These are phyloP conservation scores for Thecocarcelia acutangulata DNA, from an alignment of 2,888 invertebrate species.

Conservation along the genomic window DNA sequence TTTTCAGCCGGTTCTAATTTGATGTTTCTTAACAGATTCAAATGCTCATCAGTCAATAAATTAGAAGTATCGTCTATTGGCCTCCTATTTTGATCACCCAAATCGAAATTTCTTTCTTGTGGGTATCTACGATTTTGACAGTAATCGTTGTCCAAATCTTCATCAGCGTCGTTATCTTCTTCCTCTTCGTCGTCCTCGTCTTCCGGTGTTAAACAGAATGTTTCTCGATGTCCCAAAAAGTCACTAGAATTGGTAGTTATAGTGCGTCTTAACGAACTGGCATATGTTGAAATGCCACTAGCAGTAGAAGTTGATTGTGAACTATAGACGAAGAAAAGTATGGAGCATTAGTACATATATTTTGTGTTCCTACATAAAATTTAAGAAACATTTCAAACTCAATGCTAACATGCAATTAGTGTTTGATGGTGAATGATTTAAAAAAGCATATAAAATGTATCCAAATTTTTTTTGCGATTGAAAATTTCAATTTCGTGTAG, in stretches of 20 bases:
- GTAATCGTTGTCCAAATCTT: conserved; percentile 40
- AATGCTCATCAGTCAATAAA: conserved; percentile 58
- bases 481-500: not conserved
- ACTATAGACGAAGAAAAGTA: conserved; percentile 69
- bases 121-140: conserved; percentile 20
- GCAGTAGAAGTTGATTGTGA: conserved; percentile 81
- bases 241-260: conserved; percentile 81
- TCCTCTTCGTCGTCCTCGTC: conserved; percentile 73
- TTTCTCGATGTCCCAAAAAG: conserved; percentile 81
- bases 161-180: conserved; percentile 60
- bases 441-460: conserved; percentile 41
- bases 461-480: conserved; percentile 21
- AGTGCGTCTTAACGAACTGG: conserved; percentile 80
- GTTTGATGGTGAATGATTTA: conserved; percentile 50
- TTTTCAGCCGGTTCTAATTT: conserved; percentile 57
- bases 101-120: conserved; percentile 45
- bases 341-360: not conserved
- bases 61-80: conserved; percentile 25
- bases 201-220: conserved; percentile 80
- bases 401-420: conserved; percentile 59
- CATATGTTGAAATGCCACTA: conserved; percentile 81
- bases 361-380: conserved; percentile 2
- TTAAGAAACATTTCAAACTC: conserved; percentile 14
- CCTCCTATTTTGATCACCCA: conserved; percentile 48
- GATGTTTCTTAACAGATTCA: conserved; percentile 64